phyloP scores from a whole-genome alignment of 2,888 invertebrate genomes.

The Strigamia transsilvanica region DNA sequence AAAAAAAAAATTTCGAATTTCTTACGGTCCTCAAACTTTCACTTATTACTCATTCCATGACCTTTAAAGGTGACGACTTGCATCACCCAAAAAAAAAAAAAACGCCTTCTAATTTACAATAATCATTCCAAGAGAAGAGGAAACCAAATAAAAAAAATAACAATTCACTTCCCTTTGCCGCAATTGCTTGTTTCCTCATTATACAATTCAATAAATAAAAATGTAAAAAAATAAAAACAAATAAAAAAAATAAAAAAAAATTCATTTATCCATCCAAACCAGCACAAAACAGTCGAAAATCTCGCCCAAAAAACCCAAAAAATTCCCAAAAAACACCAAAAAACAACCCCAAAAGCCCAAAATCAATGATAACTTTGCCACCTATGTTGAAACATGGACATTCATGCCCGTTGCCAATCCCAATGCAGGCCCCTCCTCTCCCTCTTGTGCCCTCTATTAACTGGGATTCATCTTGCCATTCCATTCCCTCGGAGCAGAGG shows the following conservation, averaged over 20 bases:
- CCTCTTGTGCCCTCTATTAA: constrained; percentile 13
- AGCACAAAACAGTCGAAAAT: not conserved
- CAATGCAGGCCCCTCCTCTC: not conserved
- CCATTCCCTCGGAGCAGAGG: not conserved
- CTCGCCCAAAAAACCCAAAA: not conserved
- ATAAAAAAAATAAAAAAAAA: not conserved
- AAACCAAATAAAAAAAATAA: not conserved
- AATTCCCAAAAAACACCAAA: not conserved
- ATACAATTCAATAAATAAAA: not conserved
- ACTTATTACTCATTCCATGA: not conserved
- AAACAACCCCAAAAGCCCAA: no score
- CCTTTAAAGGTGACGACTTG: not conserved
- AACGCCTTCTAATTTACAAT: constrained; percentile 9
- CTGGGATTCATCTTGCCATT: constrained; percentile 27
- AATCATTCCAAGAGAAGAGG: not conserved
- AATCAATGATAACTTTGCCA: not conserved
- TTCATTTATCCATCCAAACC: not conserved
- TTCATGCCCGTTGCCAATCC: not conserved
- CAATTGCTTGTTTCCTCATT: constrained; percentile 27
- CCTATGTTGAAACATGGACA: not conserved
- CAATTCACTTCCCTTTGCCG: not conserved
- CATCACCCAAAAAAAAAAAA: not conserved
- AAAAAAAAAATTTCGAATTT: no score
- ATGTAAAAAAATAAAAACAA: no score
- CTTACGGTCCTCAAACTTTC: no score